A percentile compares a stretch with the other conserved stretches of the same genome.
These are phyloP conservation scores for Lophotriccus pileatus DNA, from an alignment of 2,797 vertebrate genomes.

Conservation along the genomic window DNA sequence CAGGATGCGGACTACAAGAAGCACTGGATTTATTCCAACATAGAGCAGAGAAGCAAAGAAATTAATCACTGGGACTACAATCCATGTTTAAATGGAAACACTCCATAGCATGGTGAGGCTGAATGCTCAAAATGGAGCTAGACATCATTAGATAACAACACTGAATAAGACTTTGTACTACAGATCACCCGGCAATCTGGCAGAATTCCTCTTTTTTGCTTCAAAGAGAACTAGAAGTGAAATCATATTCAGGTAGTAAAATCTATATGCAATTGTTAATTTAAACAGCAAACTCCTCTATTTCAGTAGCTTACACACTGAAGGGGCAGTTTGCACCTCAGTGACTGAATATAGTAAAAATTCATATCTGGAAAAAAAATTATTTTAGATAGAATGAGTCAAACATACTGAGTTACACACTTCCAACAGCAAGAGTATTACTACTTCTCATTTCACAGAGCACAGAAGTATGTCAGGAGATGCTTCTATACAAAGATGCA, in stretches of 20 bases:
- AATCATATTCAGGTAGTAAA: background rate
- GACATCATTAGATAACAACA: background rate
- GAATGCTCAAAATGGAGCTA: background rate
- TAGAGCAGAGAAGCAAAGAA: background rate
- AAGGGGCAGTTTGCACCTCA: background rate
- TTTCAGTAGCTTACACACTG: background rate
- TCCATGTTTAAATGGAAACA: background rate
- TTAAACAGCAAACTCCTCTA: background rate
- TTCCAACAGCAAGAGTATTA: background rate
- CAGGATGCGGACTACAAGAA: background rate
- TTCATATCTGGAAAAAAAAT: background rate
- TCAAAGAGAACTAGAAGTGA: background rate
- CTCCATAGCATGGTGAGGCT: background rate
- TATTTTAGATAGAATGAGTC: background rate
- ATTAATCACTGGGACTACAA: background rate
- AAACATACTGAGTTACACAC: background rate
- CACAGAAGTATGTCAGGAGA: background rate
- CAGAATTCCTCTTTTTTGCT: background rate
- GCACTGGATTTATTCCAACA: background rate
- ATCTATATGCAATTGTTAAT: background rate
- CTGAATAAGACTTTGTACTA: background rate
- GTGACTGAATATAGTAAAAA: background rate
- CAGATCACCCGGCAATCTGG: background rate
- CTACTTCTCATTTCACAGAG: background rate
- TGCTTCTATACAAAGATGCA: background rate